Percentiles rank a stretch among this genome's conserved stretches.
Conservation (phyloP, 2,113 vertebrate species). For the Vulpes vulpes region DNA sequence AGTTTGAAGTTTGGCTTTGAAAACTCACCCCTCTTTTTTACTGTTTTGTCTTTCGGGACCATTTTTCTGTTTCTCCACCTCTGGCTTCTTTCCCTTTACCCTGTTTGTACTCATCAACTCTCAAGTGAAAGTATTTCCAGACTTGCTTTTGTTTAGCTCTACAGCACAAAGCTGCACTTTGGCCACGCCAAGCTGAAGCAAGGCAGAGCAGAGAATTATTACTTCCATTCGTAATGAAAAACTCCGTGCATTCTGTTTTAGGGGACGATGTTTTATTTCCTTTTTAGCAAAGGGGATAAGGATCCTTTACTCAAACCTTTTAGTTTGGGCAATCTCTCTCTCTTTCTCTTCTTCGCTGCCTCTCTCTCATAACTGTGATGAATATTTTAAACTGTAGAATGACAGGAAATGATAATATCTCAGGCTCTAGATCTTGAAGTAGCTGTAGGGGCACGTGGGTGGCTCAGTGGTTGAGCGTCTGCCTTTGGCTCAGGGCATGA, state of each 20-base stretch:
- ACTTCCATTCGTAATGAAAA: not conserved
- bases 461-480: too few relatives aligned
- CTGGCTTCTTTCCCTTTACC: not conserved
- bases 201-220: not conserved
- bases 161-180: not conserved
- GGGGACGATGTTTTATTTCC: not conserved
- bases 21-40: not conserved
- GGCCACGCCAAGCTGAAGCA: not conserved
- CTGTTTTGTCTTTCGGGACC: not conserved
- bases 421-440: not conserved
- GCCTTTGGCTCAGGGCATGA: too few relatives aligned
- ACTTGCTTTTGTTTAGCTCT: not conserved
- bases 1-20: not conserved
- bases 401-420: not conserved
- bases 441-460: too few relatives aligned
- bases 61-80: slow-evolving; percentile 2
- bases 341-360: not conserved
- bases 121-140: not conserved
- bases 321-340: not conserved
- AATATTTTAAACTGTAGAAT: not conserved
- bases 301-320: not conserved
- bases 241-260: not conserved
- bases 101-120: not conserved
- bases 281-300: not conserved
- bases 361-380: not conserved